Percentiles rank a stretch among this genome's conserved stretches.
Conservation (phyloP, 1,140 invertebrate genomes). For the Pseudomyrmex dendroicus region DNA sequence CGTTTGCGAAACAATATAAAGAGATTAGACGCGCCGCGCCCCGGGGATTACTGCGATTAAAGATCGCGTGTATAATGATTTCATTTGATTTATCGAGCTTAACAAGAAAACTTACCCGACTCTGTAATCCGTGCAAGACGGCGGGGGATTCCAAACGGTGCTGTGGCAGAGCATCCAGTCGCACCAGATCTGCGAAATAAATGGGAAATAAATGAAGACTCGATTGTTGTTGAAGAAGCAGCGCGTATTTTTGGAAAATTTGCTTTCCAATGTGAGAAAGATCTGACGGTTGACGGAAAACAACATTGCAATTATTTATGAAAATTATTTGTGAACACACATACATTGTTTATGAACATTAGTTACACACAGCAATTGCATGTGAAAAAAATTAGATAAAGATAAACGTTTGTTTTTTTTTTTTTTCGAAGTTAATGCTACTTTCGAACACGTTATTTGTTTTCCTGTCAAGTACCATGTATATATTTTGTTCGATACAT, state of each 20-base stretch:
- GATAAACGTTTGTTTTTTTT: too few species aligned
- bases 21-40: constrained; percentile 29
- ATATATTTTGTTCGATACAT: not conserved
- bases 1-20: constrained; percentile 40
- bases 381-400: too few species aligned
- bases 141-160: constrained; percentile 94
- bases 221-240: not conserved
- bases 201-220: not conserved
- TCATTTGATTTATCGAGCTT: constrained; percentile 37
- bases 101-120: constrained; percentile 89
- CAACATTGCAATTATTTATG: not conserved
- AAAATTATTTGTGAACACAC: not conserved
- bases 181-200: constrained; percentile 90
- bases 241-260: not conserved
- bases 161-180: constrained; percentile 96
- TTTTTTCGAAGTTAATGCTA: too few species aligned
- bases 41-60: not conserved
- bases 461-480: too few species aligned
- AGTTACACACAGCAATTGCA: too few species aligned
- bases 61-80: constrained; percentile 18
- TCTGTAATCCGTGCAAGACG: constrained; percentile 91
- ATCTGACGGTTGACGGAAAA: not conserved
- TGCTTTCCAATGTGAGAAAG: too few species aligned
- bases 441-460: too few species aligned
- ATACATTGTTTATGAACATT: too few species aligned